These are phyloP conservation scores for Ctenicera cuprea DNA, from an alignment of 2,888 invertebrate species.

Conservation along the genomic window DNA sequence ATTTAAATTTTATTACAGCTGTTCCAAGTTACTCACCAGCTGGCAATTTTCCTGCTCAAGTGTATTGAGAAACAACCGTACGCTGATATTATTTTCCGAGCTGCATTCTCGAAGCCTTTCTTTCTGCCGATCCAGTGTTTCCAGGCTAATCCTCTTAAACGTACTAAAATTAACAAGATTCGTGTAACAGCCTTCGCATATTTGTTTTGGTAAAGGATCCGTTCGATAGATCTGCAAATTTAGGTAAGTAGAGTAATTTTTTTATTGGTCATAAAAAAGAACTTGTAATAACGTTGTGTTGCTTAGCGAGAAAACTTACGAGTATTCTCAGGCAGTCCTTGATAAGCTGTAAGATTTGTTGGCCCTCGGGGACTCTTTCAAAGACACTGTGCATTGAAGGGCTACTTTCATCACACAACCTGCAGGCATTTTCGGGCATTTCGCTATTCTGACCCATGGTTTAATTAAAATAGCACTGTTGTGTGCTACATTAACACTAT, in stretches of 20 bases:
- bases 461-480: slow-evolving; percentile 36
- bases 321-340: slow-evolving; percentile 69
- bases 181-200: slow-evolving; percentile 68
- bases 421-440: slow-evolving; percentile 64
- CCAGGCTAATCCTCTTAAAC: slow-evolving; percentile 65
- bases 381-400: slow-evolving; percentile 69
- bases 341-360: slow-evolving; percentile 69
- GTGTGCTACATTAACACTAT: slow-evolving; percentile 35
- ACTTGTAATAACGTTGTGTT: too few species aligned
- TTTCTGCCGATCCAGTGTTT: slow-evolving; percentile 65
- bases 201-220: slow-evolving; percentile 70
- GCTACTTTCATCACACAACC: slow-evolving; percentile 67
- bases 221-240: slow-evolving; percentile 69
- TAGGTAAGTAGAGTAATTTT: slow-evolving; percentile 19
- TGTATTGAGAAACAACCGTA: slow-evolving; percentile 58
- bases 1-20: neutral
- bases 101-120: slow-evolving; percentile 59
- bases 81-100: slow-evolving; percentile 53
- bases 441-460: slow-evolving; percentile 50
- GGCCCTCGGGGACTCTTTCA: slow-evolving; percentile 68
- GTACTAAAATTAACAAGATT: slow-evolving; percentile 64
- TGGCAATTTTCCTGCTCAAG: slow-evolving; percentile 53
- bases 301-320: slow-evolving; percentile 62
- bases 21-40: slow-evolving; percentile 1
- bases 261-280: neutral